Evolutionary conservation across 2,888 invertebrate species (phyloP), one percentile per base, ranked within the genome.

Genomic region (Machimus rusticus): DNA sequence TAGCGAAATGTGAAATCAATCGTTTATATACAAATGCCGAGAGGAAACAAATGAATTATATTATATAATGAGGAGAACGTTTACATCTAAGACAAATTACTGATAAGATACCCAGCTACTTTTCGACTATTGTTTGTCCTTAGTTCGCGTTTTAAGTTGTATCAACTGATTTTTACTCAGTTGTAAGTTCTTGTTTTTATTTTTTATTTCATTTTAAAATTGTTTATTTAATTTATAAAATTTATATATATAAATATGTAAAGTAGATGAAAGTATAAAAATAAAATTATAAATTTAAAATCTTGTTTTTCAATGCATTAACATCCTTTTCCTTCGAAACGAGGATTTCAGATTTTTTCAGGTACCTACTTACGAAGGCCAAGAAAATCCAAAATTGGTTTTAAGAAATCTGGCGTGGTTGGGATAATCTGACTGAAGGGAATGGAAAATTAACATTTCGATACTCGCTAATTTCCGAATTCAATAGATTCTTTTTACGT

Each of bases 181-280:
- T 85, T 85, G 85, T 85, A 74, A 84, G 74, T 85, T 85, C 46
- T 85, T 85, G 85, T 85, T 85, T 85, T 85, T 31, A 74, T 85
- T 85, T 85, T 85, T 85, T 43, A 43, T 85, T 85, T 46, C 43
- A 46, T 85, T 85, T 66, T 85, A 57, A 74, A 85, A 85, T 74
- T 85, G 85, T 85, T 85, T 85, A 85, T 85, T 74, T 85, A 85
- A 85, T 85, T 85, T 85, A 85, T 85, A 85, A 85, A 85, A 85
- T 85, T 85, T 85, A 85, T 85, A 85, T 85, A 85, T 85, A 85
- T 85, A 85, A 85, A 85, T 85, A 85, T 85, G 85, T 85, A 85
- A 85, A 85, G 85, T 85, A 85, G 85, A 85, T 85, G 85, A 85
- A 85, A 85, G 85, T 74, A 39, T 74, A 57, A 85, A 85, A 85